Evolutionary conservation across 2,113 vertebrate species (phyloP).

Genomic region (Thalassarche chlororhynchos): DNA sequence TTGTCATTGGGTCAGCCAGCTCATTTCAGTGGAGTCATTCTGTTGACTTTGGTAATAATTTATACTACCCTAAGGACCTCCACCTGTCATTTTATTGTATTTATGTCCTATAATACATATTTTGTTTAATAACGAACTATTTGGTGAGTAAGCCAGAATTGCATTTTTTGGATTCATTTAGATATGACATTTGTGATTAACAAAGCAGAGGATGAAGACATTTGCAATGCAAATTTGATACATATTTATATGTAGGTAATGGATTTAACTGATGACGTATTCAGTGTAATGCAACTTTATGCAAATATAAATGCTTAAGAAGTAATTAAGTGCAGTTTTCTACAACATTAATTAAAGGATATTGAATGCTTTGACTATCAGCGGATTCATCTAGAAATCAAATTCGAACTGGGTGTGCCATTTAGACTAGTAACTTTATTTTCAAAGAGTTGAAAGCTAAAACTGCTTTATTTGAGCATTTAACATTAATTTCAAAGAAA

Average conservation of each 20-base stretch:
- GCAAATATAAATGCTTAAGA: background rate
- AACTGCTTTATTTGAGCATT: background rate
- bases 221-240: background rate
- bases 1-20: background rate
- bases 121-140: background rate
- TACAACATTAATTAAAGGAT: slow-evolving; percentile 5
- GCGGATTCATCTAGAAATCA: background rate
- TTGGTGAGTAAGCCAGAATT: background rate
- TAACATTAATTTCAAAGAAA: background rate
- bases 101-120: background rate
- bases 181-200: background rate
- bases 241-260: background rate
- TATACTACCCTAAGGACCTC: background rate
- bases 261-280: background rate
- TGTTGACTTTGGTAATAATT: background rate
- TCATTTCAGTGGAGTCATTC: background rate
- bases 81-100: background rate
- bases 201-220: background rate
- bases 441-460: background rate
- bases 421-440: background rate
- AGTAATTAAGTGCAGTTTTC: slow-evolving; percentile 20
- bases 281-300: slow-evolving; percentile 20
- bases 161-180: background rate
- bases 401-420: background rate
- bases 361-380: background rate